Base-by-base conservation (phyloP, 2,113 vertebrate genomes). In the Hipposideros armiger region DNA sequence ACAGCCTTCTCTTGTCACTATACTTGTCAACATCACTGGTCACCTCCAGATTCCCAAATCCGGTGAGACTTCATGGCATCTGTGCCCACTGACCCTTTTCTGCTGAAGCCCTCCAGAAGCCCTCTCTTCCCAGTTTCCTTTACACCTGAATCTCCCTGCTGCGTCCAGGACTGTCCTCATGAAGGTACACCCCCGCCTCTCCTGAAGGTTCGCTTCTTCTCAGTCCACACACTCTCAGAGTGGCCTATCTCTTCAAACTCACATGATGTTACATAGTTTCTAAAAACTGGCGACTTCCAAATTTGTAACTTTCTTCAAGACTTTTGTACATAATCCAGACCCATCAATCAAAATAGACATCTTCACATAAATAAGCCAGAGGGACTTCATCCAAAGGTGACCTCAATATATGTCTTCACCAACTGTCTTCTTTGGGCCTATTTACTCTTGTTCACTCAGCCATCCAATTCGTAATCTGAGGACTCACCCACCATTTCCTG, bases 1-100 rank as follows among this genome's bases (percentile, higher is more conserved):
- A 15, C 4, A 20, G 2, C 2, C 7, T 8, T 14, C 45, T 7
- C 2, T 0, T 2, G 6, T 22, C 10, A 20, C 11, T 24, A 0
- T 11, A 54, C 40, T 20, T 30, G 26, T n/a, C 50, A 58, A 1
- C 17, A 0, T 19, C 58, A 9, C 30, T 24, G 16, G 6, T n/a
- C 14, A 78, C 54, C 24, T 40, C 7, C 19, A 6, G 11, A 14
- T 7, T 13, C 32, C 30, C 69, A 87, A 15, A 30, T 2, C 58
- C 36, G 7, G 8, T 13, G 52, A 14, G 52, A 54, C 14, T 17
- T n/a, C 10, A 4, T 2, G 47, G 8, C 47, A 16, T 11, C 2
- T 24, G 15, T 40, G 45, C 54, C 42, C 47, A 52, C 13, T 7
- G 74, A 16, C 11, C 47, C 28, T 20, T n/a, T 58, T 11, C 58